These are phyloP conservation scores for Gymnopithys bicolor DNA, from an alignment of 2,797 vertebrate species.

Conservation along the genomic window DNA sequence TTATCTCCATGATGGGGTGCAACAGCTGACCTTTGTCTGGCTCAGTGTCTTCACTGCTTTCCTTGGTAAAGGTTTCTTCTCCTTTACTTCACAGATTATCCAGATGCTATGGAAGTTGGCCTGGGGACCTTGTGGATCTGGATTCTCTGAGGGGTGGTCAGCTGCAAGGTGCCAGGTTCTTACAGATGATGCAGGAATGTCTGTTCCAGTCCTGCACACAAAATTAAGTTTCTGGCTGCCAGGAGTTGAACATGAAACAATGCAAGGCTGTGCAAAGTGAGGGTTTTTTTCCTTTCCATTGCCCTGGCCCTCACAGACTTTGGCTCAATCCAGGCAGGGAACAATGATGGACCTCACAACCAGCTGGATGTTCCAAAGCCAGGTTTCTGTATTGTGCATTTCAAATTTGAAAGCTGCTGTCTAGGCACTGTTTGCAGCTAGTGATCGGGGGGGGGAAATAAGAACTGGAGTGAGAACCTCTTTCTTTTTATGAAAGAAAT, in stretches of 20 bases:
- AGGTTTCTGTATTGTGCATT: background rate
- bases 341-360: background rate
- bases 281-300: background rate
- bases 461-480: background rate
- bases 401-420: background rate
- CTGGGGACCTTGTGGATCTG: background rate
- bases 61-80: background rate
- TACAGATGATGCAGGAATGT: background rate
- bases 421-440: background rate
- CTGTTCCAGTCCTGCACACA: background rate
- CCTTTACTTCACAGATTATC: background rate
- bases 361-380: background rate
- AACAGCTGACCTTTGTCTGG: background rate
- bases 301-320: background rate
- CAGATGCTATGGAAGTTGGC: fast-evolving
- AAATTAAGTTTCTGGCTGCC: background rate
- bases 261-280: background rate
- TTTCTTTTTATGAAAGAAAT: background rate
- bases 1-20: fast-evolving
- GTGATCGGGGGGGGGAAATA: background rate
- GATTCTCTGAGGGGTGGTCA: background rate
- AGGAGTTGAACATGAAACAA: background rate
- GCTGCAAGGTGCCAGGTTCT: background rate
- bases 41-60: background rate
- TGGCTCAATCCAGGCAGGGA: background rate